A percentile compares a stretch with the other conserved stretches of the same genome.
Evolutionary conservation across 2,797 vertebrate genomes (phyloP).

Genomic region (Bradypodion pumilum): DNA sequence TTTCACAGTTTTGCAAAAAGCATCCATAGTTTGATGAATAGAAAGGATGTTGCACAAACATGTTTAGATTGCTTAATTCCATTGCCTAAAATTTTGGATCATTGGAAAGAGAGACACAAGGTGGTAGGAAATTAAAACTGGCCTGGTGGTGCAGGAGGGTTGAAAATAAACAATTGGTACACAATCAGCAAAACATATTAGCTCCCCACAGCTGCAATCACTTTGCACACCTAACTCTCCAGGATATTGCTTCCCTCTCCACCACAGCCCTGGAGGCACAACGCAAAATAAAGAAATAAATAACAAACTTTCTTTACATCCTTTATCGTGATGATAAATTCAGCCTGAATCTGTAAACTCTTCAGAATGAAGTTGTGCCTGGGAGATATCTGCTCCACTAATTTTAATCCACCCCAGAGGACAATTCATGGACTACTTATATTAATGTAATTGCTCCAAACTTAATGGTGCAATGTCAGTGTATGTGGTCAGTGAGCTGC

Average conservation of each 20-base stretch:
- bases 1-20: not conserved
- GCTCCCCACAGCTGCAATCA: not conserved
- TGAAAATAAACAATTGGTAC: not conserved
- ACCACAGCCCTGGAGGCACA: not conserved
- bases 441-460: constrained; percentile 1
- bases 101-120: not conserved
- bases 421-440: not conserved
- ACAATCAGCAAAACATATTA: not conserved
- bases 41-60: not conserved
- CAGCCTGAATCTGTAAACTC: constrained; percentile 8
- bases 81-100: too few relatives aligned
- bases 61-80: not conserved
- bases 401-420: constrained; percentile 19
- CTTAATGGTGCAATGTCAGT: not conserved
- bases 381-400: not conserved
- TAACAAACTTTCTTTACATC: not conserved
- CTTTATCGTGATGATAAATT: not conserved
- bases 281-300: not conserved
- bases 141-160: not conserved
- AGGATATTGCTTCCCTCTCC: not conserved
- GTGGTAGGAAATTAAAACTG: not conserved
- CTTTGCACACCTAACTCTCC: not conserved
- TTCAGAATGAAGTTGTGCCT: constrained; percentile 15
- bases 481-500: constrained; percentile 28
- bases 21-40: not conserved